A percentile compares a stretch with the other conserved stretches of the same genome.
These are phyloP conservation scores for Platycnemis pennipes DNA, from an alignment of 2,888 invertebrate genomes.

Conservation along the genomic window DNA sequence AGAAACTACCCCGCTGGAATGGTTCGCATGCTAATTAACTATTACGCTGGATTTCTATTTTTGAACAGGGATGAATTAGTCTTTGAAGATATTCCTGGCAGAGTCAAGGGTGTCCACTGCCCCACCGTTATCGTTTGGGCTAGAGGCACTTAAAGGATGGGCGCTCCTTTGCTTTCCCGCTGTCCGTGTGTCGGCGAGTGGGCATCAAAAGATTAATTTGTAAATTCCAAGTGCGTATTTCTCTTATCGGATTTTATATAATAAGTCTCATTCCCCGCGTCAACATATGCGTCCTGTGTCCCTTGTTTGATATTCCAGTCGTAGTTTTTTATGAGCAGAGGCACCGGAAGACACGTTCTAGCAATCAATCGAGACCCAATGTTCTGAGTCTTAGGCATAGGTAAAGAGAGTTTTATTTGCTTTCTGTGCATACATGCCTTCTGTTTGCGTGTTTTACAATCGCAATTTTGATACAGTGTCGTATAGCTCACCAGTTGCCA, in stretches of 20 bases:
- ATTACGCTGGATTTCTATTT: no score
- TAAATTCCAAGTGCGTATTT: not conserved
- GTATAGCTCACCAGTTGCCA: not conserved
- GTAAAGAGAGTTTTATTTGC: not conserved
- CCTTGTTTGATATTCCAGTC: not conserved
- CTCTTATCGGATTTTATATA: conserved; percentile 7
- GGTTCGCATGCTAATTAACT: no score
- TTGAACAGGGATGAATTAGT: no score
- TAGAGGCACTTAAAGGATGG: not conserved
- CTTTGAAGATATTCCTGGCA: no score
- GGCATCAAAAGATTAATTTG: not conserved
- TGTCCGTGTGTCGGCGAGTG: not conserved
- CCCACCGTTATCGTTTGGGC: no score
- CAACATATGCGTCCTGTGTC: not conserved
- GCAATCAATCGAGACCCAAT: not conserved
- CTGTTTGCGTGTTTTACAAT: conserved; percentile 9
- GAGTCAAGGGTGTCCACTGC: no score
- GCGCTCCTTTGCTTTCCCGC: not conserved
- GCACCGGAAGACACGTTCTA: conserved; percentile 18
- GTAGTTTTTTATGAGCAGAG: not conserved
- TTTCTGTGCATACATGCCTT: conserved; percentile 1
- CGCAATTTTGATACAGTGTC: not conserved
- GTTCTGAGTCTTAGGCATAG: not conserved
- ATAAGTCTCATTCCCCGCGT: not conserved
- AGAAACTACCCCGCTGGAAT: no score